These are phyloP conservation scores for Eleutherodactylus coqui DNA, from an alignment of 2,797 vertebrate genomes.

Conservation along the genomic window DNA sequence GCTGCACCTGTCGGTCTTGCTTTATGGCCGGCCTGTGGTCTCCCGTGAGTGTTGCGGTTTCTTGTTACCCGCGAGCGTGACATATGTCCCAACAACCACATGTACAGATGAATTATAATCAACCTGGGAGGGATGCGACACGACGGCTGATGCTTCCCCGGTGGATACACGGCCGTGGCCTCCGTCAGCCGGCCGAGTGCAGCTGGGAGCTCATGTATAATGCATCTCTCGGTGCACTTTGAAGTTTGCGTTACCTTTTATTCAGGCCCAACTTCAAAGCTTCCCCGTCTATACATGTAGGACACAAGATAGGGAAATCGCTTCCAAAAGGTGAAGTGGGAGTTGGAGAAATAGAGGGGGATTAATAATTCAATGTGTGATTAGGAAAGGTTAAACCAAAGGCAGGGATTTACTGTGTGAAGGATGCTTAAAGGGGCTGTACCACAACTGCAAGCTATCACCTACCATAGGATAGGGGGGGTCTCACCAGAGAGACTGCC, in stretches of 20 bases:
- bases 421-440: background rate
- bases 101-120: background rate
- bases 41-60: background rate
- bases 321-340: conserved; percentile 23
- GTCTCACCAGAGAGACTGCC: too few relatives aligned
- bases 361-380: conserved; percentile 6
- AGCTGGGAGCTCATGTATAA: conserved; percentile 43
- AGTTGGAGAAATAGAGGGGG: background rate
- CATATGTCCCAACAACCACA: background rate
- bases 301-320: background rate
- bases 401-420: background rate
- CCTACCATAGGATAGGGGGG: too few relatives aligned
- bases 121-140: background rate
- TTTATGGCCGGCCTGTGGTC: background rate
- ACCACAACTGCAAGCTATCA: too few relatives aligned
- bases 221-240: conserved; percentile 36
- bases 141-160: background rate
- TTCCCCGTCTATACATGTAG: background rate
- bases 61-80: background rate
- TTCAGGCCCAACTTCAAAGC: conserved; percentile 39
- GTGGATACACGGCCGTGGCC: background rate
- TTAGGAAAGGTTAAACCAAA: conserved; percentile 36
- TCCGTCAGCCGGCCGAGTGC: background rate
- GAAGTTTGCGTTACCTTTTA: conserved; percentile 35
- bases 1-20: too few relatives aligned